Base-by-base conservation (phyloP, 2,888 invertebrate species). In the Drosophila helvetica region DNA sequence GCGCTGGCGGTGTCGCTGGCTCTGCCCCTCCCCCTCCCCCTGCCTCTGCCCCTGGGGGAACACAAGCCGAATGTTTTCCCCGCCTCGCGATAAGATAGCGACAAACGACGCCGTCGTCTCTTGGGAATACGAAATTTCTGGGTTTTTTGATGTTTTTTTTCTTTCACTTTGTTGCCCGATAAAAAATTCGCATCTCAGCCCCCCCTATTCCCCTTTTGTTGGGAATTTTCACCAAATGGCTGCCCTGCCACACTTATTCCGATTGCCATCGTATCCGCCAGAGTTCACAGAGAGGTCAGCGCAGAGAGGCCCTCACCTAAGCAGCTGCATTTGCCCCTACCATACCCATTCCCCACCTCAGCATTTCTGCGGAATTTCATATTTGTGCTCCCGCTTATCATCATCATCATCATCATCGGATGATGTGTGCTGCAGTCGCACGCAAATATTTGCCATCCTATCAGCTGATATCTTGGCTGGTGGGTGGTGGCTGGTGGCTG, bases 171-270 rank as follows among this genome's bases (percentile, higher is more conserved):
- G 33, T 33, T 50, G 53, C 47, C 25, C n/a, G 43, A 48, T 30
- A 22, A 64, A 85, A 68, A 81, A 85, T 79, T 74, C 63, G 73
- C 70, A 77, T 70, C 68, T 56, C 25, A 5, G 50, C 12, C 18
- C 42, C 55, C 18, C 42, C 33, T 62, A 55, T 63, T 30, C 43
- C 30, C 42, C 47, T 12, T 19, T 53, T 63, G 42, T 63, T 22
- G 38, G n/a, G 15, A 38, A n/a, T 38, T n/a, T 38, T 38, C n/a
- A n/a, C 38, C 38, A 15, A 38, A 38, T 15, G 38, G 38, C 38
- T 15, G 38, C 33, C 33, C 5, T 1, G 10, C 38, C n/a, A n/a
- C n/a, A n/a, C n/a, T 38, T 15, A 38, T 15, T 38, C 38, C 6
- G 38, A 15, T 15, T 38, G 38, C 38, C 15, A 15, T 15, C 38